These are phyloP conservation scores for Trissonchulus latispiculum DNA, from an alignment of 2,888 invertebrate species.

Conservation along the genomic window DNA sequence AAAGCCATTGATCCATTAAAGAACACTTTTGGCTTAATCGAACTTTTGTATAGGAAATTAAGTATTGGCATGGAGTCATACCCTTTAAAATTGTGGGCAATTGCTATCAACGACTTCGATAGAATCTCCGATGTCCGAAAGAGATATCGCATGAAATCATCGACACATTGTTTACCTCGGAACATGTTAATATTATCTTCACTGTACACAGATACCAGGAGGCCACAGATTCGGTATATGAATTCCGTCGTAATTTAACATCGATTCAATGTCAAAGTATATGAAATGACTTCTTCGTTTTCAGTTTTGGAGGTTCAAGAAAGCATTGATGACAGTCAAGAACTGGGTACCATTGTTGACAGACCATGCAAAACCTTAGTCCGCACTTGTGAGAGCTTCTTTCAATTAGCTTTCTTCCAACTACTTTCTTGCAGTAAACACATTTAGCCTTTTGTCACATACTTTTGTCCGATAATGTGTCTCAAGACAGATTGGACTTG, in stretches of 20 bases:
- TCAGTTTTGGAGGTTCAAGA: not conserved
- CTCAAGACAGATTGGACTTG: not conserved
- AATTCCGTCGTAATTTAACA: not conserved
- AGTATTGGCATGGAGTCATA: constrained; percentile 9
- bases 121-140: not conserved
- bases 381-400: not conserved
- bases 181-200: too few relatives aligned
- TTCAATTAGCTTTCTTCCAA: not conserved
- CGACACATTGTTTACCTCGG: constrained; percentile 1
- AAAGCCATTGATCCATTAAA: constrained; percentile 5
- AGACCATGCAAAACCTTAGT: not conserved
- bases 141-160: not conserved
- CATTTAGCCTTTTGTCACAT: not conserved
- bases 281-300: not conserved
- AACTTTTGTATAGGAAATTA: not conserved
- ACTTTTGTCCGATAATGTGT: not conserved
- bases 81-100: not conserved
- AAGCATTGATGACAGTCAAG: not conserved
- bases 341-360: not conserved
- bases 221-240: constrained; percentile 16
- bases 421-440: not conserved
- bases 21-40: constrained; percentile 1
- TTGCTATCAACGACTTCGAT: not conserved
- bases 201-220: too few relatives aligned
- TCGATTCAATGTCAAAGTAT: constrained; percentile 13